Evolutionary conservation across 2,888 invertebrate species (phyloP).

Genomic region (Chymomyza caudatula): DNA sequence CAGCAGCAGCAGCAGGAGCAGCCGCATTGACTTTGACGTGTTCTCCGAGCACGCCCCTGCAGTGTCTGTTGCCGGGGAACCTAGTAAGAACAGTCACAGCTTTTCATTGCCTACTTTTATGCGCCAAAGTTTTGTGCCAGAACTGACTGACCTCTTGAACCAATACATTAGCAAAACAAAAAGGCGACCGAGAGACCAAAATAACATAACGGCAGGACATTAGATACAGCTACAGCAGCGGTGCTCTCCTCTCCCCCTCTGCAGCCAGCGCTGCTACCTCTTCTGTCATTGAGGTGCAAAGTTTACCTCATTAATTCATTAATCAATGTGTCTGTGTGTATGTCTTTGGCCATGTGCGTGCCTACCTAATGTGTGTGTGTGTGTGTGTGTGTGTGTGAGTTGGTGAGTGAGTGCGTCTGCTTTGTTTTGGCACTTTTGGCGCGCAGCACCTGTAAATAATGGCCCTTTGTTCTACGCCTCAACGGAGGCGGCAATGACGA

Average conservation of each 20-base stretch:
- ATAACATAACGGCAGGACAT: conserved; percentile 33
- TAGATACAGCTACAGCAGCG: conserved; percentile 32
- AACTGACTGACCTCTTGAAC: conserved; percentile 62
- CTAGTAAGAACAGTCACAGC: conserved; percentile 35
- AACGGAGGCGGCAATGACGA: conserved; percentile 39
- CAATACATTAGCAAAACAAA: conserved; percentile 66
- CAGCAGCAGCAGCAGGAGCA: conserved; percentile 48
- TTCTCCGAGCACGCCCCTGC: not conserved
- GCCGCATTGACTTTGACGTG: not conserved
- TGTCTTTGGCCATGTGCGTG: conserved; percentile 1
- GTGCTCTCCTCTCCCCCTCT: conserved; percentile 26
- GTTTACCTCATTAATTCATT: conserved; percentile 71
- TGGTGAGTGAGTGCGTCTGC: conserved; percentile 58
- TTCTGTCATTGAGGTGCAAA: conserved; percentile 71
- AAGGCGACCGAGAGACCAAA: conserved; percentile 11
- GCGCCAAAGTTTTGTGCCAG: conserved; percentile 49
- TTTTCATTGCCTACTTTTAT: conserved; percentile 49
- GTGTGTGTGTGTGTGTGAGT: conserved; percentile 7
- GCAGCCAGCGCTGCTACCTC: conserved; percentile 40
- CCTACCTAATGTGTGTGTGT: not conserved
- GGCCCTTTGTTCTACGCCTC: conserved; percentile 69
- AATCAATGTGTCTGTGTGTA: conserved; percentile 63
- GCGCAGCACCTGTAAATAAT: conserved; percentile 72
- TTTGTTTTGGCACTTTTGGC: conserved; percentile 71
- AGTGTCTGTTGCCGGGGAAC: not conserved